A percentile compares a stretch with the other conserved stretches of the same genome.
Evolutionary conservation across 2,113 vertebrate species (phyloP).

Genomic region (Macroglossus sobrinus): DNA sequence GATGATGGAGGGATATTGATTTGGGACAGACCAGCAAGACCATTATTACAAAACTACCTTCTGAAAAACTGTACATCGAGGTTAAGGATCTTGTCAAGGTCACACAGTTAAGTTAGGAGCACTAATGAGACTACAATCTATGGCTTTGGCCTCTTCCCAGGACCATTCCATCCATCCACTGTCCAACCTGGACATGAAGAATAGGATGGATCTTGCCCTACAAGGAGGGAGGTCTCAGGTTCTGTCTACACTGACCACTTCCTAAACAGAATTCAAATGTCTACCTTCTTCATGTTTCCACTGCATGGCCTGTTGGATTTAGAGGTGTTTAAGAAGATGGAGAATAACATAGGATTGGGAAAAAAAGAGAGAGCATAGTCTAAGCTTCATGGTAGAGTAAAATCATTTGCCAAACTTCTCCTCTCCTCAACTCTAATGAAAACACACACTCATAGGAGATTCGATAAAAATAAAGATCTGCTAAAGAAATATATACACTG

Average conservation of each 20-base stretch:
- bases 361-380: not conserved
- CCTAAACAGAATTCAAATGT: not conserved
- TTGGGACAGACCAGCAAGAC: not conserved
- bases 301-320: not conserved
- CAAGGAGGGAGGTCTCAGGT: not conserved
- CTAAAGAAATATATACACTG: not conserved
- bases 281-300: not conserved
- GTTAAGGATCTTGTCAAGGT: not conserved
- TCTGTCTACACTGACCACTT: not conserved
- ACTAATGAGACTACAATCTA: not conserved
- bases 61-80: not conserved
- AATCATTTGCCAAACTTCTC: not conserved
- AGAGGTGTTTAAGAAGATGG: not conserved
- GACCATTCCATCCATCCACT: not conserved
- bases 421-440: not conserved
- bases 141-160: not conserved
- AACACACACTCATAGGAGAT: not conserved
- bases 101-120: not conserved
- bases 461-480: not conserved
- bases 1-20: not conserved
- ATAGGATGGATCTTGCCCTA: not conserved
- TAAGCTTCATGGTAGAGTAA: not conserved
- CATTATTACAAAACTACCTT: not conserved
- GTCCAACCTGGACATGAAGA: not conserved
- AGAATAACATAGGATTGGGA: not conserved